These are phyloP conservation scores for Marmota flaviventris DNA, from an alignment of 2,113 vertebrate genomes.

Conservation along the genomic window DNA sequence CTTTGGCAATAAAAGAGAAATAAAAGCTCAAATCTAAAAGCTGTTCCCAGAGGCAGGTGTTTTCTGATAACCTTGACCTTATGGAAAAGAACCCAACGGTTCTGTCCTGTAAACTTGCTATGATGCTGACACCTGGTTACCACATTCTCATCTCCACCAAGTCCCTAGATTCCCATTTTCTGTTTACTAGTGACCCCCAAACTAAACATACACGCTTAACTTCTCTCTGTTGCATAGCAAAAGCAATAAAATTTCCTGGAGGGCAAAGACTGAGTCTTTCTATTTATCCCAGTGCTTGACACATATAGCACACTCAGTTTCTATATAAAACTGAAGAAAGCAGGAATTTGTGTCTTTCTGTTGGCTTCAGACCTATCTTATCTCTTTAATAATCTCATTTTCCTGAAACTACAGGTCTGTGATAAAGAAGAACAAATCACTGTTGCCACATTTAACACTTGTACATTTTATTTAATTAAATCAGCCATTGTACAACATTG, in stretches of 20 bases:
- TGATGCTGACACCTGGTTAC: not conserved
- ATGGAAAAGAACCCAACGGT: not conserved
- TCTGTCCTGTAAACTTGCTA: fast-evolving
- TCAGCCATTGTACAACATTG: constrained; percentile 96
- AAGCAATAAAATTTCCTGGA: not conserved
- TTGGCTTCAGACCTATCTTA: not conserved
- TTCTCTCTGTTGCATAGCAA: not conserved
- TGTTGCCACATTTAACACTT: constrained; percentile 91
- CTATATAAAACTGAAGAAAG: not conserved
- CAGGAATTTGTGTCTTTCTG: not conserved
- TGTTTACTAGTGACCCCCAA: not conserved
- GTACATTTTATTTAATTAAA: constrained; percentile 96
- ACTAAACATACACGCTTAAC: not conserved
- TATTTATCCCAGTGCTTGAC: not conserved
- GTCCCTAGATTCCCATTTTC: not conserved
- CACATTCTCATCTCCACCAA: not conserved
- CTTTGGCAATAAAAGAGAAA: not conserved
- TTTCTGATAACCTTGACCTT: fast-evolving
- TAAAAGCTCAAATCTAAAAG: not conserved
- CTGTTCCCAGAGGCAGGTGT: not conserved
- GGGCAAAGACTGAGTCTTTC: not conserved
- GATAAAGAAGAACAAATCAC: constrained; percentile 82
- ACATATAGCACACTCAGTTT: not conserved
- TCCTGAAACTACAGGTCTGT: not conserved
- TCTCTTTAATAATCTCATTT: not conserved